Percentiles rank a stretch among this genome's conserved stretches.
phyloP scores from a whole-genome alignment of 2,113 vertebrate genomes.

The Leptosomus discolor region DNA sequence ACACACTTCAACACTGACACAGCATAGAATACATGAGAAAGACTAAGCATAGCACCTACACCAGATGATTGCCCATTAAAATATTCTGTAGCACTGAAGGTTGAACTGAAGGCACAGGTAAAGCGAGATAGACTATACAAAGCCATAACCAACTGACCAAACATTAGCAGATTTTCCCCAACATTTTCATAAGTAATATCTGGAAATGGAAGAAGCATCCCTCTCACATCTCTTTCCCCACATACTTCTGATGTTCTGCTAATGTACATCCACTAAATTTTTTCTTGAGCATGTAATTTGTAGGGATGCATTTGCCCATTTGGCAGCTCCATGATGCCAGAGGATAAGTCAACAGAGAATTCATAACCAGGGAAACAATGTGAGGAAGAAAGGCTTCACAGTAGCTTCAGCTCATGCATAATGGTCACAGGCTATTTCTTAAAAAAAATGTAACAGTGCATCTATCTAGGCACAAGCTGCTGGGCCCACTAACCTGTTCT shows the following conservation, averaged over 20 bases:
- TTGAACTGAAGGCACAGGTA: background rate
- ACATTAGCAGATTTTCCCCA: conserved; percentile 65
- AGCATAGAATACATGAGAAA: background rate
- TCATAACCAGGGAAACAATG: background rate
- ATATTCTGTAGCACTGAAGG: background rate
- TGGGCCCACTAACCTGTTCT: background rate
- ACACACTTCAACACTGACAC: background rate
- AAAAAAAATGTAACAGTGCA: background rate
- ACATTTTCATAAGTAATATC: conserved; percentile 68
- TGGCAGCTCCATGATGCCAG: background rate
- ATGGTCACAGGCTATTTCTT: background rate
- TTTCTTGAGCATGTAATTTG: background rate
- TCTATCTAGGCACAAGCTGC: background rate
- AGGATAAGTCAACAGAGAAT: background rate
- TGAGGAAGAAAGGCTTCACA: background rate
- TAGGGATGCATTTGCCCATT: background rate
- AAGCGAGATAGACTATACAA: background rate
- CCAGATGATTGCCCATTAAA: background rate
- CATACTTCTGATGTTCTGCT: background rate
- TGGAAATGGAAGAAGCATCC: background rate
- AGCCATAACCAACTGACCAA: conserved; percentile 61
- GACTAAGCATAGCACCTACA: background rate
- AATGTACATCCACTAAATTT: background rate
- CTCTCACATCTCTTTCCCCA: background rate
- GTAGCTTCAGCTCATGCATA: background rate